Base-by-base conservation (phyloP, 2,888 invertebrate species). In the Dyspetes luteomarginatus region DNA sequence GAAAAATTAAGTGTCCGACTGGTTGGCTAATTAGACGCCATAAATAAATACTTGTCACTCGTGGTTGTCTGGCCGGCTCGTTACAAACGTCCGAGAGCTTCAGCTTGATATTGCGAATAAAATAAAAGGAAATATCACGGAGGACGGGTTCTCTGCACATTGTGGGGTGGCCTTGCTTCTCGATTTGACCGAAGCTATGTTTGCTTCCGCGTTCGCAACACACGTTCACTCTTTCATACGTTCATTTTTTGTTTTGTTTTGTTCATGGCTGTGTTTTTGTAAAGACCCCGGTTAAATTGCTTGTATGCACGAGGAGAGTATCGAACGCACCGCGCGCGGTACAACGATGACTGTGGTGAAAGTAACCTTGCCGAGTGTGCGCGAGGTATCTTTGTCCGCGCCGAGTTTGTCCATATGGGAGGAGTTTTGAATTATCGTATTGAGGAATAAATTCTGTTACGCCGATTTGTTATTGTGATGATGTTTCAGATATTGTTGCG, bases 191-290 rank as follows among this genome's bases (percentile, higher is more conserved):
- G 79, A 69, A 79, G 69, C 69, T 80, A 24, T 41, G 19, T 30
- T 7, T 15, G 67, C 73, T 84, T 84, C 84, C 84, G 84, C 83
- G 77, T 84, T 83, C 65, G 75, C 82, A 71, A 84, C 81, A 60
- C 81, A 75, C 77, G 68, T 65, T 36, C 71, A 48, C 67, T 62
- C 45, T 65, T 73, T 76, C 72, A 62, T 81, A 17, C 24, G 19
- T 15, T 4, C 22, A n/a, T 55, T 55, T 26, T 19, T 45, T 30
- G 22, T 19, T 58, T 9, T 41, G 17, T 65, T 65, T 64, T 36
- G 30, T 9, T 15, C 1, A 43, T 24, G 58, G 28, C 26, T 26
- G 50, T 19, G 26, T 48, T 28, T n/a, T 36, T 28, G 48, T 30
- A 28, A 56, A 64, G 28, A n/a, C 22, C 26, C 52, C 52, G 26